Conservation (phyloP, 2,113 vertebrate species). For the Podarcis muralis region DNA sequence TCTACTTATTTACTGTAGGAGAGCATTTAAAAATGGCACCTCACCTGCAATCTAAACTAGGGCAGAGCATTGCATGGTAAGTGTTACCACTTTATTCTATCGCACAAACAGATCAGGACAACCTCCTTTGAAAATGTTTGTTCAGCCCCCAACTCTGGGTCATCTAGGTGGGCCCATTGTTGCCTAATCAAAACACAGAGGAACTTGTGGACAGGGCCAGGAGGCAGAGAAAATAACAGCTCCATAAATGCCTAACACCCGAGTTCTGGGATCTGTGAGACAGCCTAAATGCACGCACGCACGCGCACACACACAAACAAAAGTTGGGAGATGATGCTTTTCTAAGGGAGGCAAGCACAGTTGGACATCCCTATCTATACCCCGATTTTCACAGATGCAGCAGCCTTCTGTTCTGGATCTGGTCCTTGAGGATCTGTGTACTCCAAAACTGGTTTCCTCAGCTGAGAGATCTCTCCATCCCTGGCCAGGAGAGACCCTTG, state of each 20-base stretch:
- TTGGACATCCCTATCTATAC: background rate
- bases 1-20: background rate
- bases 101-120: background rate
- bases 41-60: background rate
- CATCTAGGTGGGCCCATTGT: background rate
- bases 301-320: background rate
- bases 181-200: background rate
- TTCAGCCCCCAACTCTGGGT: background rate
- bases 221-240: background rate
- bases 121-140: background rate
- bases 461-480: conserved; percentile 7
- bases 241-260: background rate
- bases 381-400: background rate
- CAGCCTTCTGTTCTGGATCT: background rate
- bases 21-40: background rate
- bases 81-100: background rate
- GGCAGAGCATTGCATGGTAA: background rate
- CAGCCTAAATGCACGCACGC: background rate
- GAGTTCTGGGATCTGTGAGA: background rate
- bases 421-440: background rate
- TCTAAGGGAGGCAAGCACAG: background rate
- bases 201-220: background rate
- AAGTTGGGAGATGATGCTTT: too few species aligned
- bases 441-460: background rate
- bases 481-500: background rate